phyloP scores from a whole-genome alignment of 2,797 vertebrate species.

The Gymnothorax reevesii region DNA sequence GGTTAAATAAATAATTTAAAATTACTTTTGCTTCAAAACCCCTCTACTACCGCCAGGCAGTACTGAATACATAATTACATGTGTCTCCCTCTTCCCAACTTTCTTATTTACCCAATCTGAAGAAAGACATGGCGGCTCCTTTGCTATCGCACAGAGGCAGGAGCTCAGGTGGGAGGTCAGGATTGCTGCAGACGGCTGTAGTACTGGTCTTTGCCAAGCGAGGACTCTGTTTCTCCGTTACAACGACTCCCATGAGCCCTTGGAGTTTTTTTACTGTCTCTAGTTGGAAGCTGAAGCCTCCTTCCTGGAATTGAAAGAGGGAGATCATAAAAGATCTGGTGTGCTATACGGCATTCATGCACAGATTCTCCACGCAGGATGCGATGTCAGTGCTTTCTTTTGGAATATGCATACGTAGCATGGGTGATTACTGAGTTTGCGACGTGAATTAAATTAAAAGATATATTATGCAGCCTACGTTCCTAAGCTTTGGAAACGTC shows the following conservation, averaged over 20 bases:
- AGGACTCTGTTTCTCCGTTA: slow-evolving; percentile 49
- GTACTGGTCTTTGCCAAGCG: slow-evolving; percentile 51
- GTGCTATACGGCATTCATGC: background rate
- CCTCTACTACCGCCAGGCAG: no score
- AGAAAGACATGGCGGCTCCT: slow-evolving; percentile 58
- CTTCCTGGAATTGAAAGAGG: slow-evolving; percentile 59
- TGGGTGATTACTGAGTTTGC: background rate
- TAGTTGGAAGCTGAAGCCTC: slow-evolving; percentile 67
- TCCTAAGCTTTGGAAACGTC: background rate
- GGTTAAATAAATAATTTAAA: background rate
- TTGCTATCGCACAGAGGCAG: slow-evolving; percentile 65
- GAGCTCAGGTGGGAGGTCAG: slow-evolving; percentile 72
- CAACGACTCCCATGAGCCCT: slow-evolving; percentile 52
- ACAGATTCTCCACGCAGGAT: background rate
- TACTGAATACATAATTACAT: background rate
- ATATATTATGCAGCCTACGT: background rate
- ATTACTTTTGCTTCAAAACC: background rate
- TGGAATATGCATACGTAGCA: background rate
- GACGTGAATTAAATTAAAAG: background rate
- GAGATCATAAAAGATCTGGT: background rate
- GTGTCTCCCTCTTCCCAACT: background rate
- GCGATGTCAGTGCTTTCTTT: background rate
- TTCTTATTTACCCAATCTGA: slow-evolving; percentile 64
- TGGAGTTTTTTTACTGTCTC: slow-evolving; percentile 72
- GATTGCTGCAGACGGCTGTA: slow-evolving; percentile 62